phyloP scores from a whole-genome alignment of 2,888 invertebrate species.

The Perizoma affinitatum region DNA sequence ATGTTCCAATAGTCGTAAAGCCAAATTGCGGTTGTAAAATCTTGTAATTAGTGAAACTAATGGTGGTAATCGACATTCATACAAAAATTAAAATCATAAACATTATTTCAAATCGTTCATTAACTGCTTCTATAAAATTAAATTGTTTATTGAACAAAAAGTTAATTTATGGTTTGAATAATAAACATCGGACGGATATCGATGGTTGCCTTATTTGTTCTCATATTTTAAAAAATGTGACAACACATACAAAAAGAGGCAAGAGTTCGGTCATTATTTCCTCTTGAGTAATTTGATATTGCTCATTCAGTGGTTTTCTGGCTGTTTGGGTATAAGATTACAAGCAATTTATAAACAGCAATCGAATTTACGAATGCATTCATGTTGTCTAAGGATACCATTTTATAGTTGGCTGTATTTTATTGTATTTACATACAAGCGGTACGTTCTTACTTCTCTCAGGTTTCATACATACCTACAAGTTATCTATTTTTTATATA shows the following conservation, averaged over 20 bases:
- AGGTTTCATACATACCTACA: too few relatives aligned
- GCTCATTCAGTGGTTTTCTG: constrained; percentile 81
- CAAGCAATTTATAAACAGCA: constrained; percentile 82
- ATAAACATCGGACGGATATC: constrained; percentile 39
- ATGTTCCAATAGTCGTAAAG: constrained; percentile 75
- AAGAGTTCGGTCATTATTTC: constrained; percentile 68
- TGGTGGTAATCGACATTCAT: constrained; percentile 70
- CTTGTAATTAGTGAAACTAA: constrained; percentile 81
- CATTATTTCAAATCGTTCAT: constrained; percentile 50
- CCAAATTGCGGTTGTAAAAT: constrained; percentile 73
- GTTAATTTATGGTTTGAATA: constrained; percentile 45
- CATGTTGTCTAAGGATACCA: constrained; percentile 60
- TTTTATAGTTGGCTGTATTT: constrained; percentile 61
- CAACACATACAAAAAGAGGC: constrained; percentile 66
- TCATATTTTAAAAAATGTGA: constrained; percentile 52
- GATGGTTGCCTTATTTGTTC: constrained; percentile 22
- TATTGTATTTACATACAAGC: constrained; percentile 50
- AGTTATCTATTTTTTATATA: too few relatives aligned
- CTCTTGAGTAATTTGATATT: constrained; percentile 75
- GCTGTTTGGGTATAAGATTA: constrained; percentile 83
- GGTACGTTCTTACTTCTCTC: neutral
- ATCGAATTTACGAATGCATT: constrained; percentile 75
- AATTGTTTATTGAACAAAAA: constrained; percentile 50
- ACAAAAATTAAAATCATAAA: constrained; percentile 67
- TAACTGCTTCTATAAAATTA: constrained; percentile 57